Conservation (phyloP, 2,888 invertebrate genomes). For the Diarsia dahlii region DNA sequence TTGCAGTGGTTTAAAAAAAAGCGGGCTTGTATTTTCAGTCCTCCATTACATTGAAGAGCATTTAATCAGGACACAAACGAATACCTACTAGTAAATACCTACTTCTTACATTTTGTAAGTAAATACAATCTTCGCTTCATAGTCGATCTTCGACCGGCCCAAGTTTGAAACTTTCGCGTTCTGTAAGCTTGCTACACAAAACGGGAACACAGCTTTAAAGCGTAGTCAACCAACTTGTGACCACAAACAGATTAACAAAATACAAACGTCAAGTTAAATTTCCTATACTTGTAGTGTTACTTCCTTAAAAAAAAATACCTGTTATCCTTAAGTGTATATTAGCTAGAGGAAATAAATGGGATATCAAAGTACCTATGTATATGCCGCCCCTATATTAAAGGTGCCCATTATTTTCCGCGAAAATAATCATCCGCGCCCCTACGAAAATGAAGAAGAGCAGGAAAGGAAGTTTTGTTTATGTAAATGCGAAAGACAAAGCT, state of each 20-base stretch:
- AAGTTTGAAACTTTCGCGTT: slow-evolving; percentile 12
- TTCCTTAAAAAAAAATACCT: background rate
- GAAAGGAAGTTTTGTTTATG: slow-evolving; percentile 22
- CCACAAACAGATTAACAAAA: background rate
- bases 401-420: background rate
- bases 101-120: background rate
- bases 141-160: background rate
- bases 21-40: too few species aligned
- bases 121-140: background rate
- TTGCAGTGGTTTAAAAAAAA: too few species aligned
- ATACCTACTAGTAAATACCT: background rate
- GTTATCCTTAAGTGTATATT: background rate
- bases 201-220: background rate
- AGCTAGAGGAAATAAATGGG: background rate
- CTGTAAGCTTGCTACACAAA: background rate
- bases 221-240: background rate
- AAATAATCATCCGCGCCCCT: background rate
- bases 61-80: too few species aligned
- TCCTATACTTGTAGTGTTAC: too few species aligned
- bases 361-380: background rate
- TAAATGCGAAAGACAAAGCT: slow-evolving; percentile 22
- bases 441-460: slow-evolving; percentile 18
- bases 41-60: too few species aligned
- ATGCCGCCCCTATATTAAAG: background rate
- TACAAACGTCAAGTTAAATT: background rate